A percentile compares a stretch with the other conserved stretches of the same genome.
phyloP scores from a whole-genome alignment of 2,797 vertebrate genomes.

The Enteromius mattozi region DNA sequence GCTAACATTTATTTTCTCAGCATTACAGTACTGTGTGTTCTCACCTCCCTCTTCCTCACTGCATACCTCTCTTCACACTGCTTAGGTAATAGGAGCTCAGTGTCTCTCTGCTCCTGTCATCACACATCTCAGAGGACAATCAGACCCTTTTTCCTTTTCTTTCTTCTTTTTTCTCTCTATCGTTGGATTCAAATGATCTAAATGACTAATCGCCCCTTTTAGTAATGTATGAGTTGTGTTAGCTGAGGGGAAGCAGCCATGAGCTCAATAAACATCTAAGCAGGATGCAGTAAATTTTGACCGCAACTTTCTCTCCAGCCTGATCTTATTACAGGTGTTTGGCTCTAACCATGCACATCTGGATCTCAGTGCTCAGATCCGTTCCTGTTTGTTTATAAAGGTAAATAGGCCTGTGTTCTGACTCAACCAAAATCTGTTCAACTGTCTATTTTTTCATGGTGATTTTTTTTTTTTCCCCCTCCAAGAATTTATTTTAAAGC shows the following conservation, averaged over 20 bases:
- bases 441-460: not conserved
- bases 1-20: constrained; percentile 37
- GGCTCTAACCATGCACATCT: constrained; percentile 64
- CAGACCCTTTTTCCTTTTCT: constrained; percentile 13
- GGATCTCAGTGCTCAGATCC: constrained; percentile 49
- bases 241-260: constrained; percentile 56
- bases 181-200: constrained; percentile 58
- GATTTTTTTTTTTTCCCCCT: not conserved
- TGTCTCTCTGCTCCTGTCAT: constrained; percentile 38
- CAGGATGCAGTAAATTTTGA: constrained; percentile 64
- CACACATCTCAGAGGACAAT: constrained; percentile 44
- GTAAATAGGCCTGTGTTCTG: constrained; percentile 40
- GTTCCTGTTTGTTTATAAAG: constrained; percentile 53
- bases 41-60: constrained; percentile 42
- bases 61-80: constrained; percentile 37
- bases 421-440: constrained; percentile 24
- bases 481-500: not conserved
- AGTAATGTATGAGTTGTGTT: constrained; percentile 65
- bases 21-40: constrained; percentile 41
- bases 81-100: constrained; percentile 16
- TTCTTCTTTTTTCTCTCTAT: constrained; percentile 11
- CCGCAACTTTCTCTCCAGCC: constrained; percentile 50
- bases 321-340: constrained; percentile 66
- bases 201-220: constrained; percentile 63
- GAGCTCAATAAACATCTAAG: constrained; percentile 60